Evolutionary conservation across 2,113 vertebrate genomes (phyloP), one percentile per base, ranked within the genome.

Genomic region (Larimichthys polyactis): DNA sequence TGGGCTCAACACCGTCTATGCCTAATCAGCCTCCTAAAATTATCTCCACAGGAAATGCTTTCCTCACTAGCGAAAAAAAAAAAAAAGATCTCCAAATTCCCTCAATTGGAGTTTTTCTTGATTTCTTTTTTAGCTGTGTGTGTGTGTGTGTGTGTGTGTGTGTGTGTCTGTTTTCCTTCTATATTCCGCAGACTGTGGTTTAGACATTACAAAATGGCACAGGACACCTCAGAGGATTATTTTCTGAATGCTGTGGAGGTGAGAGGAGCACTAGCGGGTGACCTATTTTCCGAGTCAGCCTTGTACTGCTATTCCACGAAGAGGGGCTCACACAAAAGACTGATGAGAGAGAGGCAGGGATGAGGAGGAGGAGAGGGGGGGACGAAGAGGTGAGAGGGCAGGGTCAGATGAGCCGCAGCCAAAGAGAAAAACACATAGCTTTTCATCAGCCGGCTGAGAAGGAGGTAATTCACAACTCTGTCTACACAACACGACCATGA

Each of bases 21-120:
- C 90, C 92, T 94, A 93, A 94, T 94, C 93, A 94, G 89, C 81
- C 86, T 82, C 87, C 88, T 87, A 82, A 91, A 92, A 94, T 94
- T 90, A 93, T 91, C 92, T 93, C 92, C 79, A 92, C 90, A 90
- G 90, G 90, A 91, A 91, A 92, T 83, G 78, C 90, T 89, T 84
- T 90, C 70, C 90, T 93, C 84, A 81, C 87, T 51, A 32, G 81
- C 79, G 12, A 72, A 63, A 75, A 79, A 81, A 63, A 68, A 63
- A 68, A 70, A 83, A 71, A 85, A n/a, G 24, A 81, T 71, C 84
- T 82, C 44, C 51, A 85, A 90, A 91, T 88, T 85, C 79, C 66
- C 76, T 69, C 88, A 71, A 86, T 63, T 82, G 72, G 71, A 87
- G 71, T 84, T 79, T 78, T 78, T 84, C 71, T 78, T 85, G 73